A percentile compares a stretch with the other conserved stretches of the same genome.
phyloP scores from a whole-genome alignment of 2,797 vertebrate genomes.

The Falco rusticolus region DNA sequence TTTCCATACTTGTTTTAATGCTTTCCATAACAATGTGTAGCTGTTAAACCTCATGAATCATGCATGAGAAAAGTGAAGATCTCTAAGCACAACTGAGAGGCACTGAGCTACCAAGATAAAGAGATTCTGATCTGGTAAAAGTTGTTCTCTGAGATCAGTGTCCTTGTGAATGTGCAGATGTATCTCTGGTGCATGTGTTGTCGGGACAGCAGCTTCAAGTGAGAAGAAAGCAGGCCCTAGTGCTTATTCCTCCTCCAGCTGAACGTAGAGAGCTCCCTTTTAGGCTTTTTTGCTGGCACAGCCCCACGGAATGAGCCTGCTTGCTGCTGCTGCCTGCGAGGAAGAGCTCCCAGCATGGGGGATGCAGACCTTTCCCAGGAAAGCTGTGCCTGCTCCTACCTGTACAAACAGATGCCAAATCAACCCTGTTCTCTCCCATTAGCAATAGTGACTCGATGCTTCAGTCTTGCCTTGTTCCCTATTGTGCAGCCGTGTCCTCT shows the following conservation, averaged over 20 bases:
- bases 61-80: background rate
- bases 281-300: background rate
- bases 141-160: background rate
- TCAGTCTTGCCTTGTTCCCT: background rate
- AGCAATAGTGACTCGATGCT: background rate
- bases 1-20: background rate
- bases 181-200: background rate
- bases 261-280: background rate
- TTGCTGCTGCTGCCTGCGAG: background rate
- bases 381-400: background rate
- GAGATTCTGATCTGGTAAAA: background rate
- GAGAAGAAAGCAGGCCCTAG: background rate
- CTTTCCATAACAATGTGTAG: background rate
- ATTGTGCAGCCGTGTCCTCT: background rate
- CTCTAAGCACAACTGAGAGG: background rate
- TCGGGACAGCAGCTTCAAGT: background rate
- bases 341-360: background rate
- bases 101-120: background rate
- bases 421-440: background rate
- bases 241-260: background rate
- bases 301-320: background rate
- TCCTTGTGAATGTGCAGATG: background rate
- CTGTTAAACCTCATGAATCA: background rate
- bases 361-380: background rate
- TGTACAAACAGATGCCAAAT: background rate